Base-by-base conservation (phyloP, 2,797 vertebrate genomes). In the Poecilia picta region DNA sequence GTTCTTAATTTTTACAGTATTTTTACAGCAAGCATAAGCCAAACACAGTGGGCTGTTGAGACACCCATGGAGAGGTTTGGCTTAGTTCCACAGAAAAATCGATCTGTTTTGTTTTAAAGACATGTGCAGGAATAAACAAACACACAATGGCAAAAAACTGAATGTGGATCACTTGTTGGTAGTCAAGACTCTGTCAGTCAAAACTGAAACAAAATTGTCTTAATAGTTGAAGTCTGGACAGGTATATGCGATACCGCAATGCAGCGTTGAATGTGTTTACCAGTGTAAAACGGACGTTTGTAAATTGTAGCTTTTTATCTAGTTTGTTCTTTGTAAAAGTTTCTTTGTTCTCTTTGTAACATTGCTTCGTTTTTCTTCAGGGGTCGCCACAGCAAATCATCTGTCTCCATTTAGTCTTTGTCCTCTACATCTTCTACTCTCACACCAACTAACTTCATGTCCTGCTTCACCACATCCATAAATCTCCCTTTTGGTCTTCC, bases 41-140 rank as follows among this genome's bases (percentile, higher is more conserved):
- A 84, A 87, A 91, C 87, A 79, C 87, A 91, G 81, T 83, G 36
- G 74, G 84, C 81, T 83, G 82, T 87, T 88, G 89, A 80, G 92
- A 91, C 90, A 88, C 85, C 85, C 83, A 89, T 88, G 84, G 87
- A 85, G 84, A 77, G 71, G 73, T 89, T 88, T 89, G 90, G 88
- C 84, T 85, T 81, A 86, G 88, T 89, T 87, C 77, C 77, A 83
- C 77, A 76, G 78, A 81, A 88, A 89, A 83, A 80, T 55, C 77
- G 78, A 81, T 87, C 84, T 84, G 88, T 75, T 82, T 68, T 36
- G 81, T 77, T 62, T 43, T 59, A 87, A 77, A 78, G 77, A 82
- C 43, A 81, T 83, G 80, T 77, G 78, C 75, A 86, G 80, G 87
- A 84, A 81, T 83, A 86, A 82, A 88, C 55, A 88, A 91, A 86